Evolutionary conservation across 2,797 vertebrate species (phyloP).

Genomic region (Onychomys leucogaster): DNA sequence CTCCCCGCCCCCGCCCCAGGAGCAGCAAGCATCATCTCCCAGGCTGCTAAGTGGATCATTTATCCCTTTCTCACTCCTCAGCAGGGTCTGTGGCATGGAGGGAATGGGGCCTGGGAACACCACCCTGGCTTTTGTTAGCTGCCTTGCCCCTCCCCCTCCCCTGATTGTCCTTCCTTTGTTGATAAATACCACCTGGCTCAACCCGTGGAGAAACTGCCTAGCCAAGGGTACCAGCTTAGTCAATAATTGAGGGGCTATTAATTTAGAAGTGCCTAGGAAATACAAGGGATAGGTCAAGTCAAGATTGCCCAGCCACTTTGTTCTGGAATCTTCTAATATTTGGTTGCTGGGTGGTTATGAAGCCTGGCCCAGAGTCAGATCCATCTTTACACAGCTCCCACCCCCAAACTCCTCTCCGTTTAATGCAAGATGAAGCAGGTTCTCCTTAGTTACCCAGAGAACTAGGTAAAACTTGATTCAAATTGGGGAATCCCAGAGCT

Average conservation of each 20-base stretch:
- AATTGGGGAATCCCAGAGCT: background rate
- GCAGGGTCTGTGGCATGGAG: background rate
- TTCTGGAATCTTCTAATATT: constrained; percentile 42
- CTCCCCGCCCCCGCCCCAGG: background rate
- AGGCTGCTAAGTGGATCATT: constrained; percentile 56
- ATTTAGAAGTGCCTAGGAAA: constrained; percentile 63
- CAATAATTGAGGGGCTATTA: constrained; percentile 51
- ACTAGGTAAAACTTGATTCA: background rate
- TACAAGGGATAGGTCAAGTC: constrained; percentile 29
- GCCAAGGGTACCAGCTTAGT: constrained; percentile 45
- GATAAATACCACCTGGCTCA: background rate
- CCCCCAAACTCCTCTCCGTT: background rate
- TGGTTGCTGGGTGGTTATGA: background rate
- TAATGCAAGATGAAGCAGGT: background rate
- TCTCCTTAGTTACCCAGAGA: background rate
- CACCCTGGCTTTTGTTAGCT: background rate
- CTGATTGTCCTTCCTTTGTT: background rate
- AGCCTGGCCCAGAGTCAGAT: background rate
- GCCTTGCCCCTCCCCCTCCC: no score
- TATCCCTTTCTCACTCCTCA: background rate
- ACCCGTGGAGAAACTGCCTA: constrained; percentile 45
- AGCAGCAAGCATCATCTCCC: constrained; percentile 34
- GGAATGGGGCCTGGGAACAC: background rate
- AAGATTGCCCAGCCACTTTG: background rate
- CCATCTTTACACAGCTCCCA: background rate